Percentiles rank a stretch among this genome's conserved stretches.
Evolutionary conservation across 2,888 invertebrate genomes (phyloP).

Genomic region (Ophion ventricosus): DNA sequence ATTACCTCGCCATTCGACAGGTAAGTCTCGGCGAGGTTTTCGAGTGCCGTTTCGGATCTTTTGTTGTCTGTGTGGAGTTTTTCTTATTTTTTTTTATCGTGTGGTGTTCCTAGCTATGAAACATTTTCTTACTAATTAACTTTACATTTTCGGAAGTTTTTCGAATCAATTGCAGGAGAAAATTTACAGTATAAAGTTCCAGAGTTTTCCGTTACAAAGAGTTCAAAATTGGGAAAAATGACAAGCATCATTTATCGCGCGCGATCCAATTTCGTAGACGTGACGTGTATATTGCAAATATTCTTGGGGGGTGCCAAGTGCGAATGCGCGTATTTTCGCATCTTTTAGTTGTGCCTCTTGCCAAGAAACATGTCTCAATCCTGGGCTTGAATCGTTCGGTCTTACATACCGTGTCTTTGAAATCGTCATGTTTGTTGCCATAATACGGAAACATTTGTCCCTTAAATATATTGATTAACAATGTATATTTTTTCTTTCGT

Average conservation of each 20-base stretch:
- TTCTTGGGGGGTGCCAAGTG: slow-evolving; percentile 61
- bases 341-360: slow-evolving; percentile 49
- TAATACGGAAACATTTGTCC: not conserved
- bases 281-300: slow-evolving; percentile 47
- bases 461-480: not conserved
- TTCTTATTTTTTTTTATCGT: slow-evolving; percentile 20
- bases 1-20: slow-evolving; percentile 78
- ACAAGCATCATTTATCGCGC: slow-evolving; percentile 45
- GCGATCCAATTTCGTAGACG: slow-evolving; percentile 46
- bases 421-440: not conserved
- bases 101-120: not conserved
- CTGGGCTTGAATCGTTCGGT: slow-evolving; percentile 23
- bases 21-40: slow-evolving; percentile 75
- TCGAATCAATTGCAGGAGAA: not conserved
- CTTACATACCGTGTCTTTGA: slow-evolving; percentile 30
- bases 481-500: not conserved
- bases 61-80: slow-evolving; percentile 46
- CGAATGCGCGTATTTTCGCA: slow-evolving; percentile 62
- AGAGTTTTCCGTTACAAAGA: not conserved
- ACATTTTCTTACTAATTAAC: not conserved
- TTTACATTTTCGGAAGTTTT: not conserved
- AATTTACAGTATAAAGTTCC: slow-evolving; percentile 1
- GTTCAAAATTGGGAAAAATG: slow-evolving; percentile 38
- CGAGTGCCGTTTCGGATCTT: slow-evolving; percentile 62
- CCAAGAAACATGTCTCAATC: slow-evolving; percentile 51